These are phyloP conservation scores for Tineola bisselliella DNA, from an alignment of 2,888 invertebrate species.

Conservation along the genomic window DNA sequence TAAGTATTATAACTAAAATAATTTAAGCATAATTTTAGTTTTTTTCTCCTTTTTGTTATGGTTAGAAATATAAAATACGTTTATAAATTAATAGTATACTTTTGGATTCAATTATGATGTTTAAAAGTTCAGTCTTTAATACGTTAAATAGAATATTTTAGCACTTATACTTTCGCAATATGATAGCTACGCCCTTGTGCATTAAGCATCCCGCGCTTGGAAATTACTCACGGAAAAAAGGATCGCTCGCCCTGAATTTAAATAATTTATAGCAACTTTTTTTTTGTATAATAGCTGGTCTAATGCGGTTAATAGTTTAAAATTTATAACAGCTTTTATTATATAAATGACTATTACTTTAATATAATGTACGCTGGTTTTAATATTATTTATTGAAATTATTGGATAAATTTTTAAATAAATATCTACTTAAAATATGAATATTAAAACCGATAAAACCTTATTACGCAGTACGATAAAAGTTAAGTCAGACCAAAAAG, in stretches of 20 bases:
- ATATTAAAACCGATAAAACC: neutral
- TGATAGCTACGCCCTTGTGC: constrained; percentile 39
- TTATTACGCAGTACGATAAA: neutral
- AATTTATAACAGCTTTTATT: neutral
- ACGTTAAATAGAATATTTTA: too few relatives aligned
- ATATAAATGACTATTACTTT: too few relatives aligned
- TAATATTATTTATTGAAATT: too few relatives aligned
- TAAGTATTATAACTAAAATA: too few relatives aligned
- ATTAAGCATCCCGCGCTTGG: neutral
- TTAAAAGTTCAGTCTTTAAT: too few relatives aligned
- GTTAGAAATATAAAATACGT: too few relatives aligned
- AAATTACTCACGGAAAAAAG: constrained; percentile 32
- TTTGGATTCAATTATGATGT: too few relatives aligned
- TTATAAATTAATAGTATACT: too few relatives aligned
- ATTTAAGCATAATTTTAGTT: too few relatives aligned
- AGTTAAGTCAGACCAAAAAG: constrained; percentile 26
- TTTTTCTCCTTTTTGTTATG: too few relatives aligned
- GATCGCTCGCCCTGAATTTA: constrained; percentile 47
- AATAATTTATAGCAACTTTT: constrained; percentile 57
- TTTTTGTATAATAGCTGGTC: neutral
- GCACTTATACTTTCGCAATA: neutral
- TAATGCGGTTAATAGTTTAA: neutral
- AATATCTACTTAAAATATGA: neutral
- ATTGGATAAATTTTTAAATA: too few relatives aligned
- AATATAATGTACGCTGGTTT: too few relatives aligned